Evolutionary conservation across 2,113 vertebrate genomes (phyloP).

Genomic region (Syngnathoides biaculeatus): DNA sequence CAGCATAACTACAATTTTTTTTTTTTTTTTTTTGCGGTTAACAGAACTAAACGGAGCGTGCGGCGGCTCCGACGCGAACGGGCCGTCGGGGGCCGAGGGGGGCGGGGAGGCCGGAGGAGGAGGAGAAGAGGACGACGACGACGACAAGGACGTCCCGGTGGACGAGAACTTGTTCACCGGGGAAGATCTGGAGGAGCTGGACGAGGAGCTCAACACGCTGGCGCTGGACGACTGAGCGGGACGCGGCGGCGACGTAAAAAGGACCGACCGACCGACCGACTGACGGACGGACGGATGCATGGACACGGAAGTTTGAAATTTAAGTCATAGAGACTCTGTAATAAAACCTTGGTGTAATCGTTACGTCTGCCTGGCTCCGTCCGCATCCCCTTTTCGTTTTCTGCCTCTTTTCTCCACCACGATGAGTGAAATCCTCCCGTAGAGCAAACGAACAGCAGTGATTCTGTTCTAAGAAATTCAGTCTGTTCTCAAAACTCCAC

Average conservation of each 20-base stretch:
- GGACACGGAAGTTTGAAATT: conserved; percentile 54
- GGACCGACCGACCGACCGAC: conserved; percentile 39
- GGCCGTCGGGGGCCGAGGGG: conserved; percentile 56
- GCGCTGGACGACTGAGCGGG: conserved; percentile 85
- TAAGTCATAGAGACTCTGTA: conserved; percentile 57
- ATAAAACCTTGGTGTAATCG: conserved; percentile 60
- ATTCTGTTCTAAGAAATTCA: conserved; percentile 40
- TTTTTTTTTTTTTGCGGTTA: background rate
- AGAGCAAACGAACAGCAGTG: conserved; percentile 12
- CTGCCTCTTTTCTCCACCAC: conserved; percentile 18
- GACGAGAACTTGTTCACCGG: conserved; percentile 98
- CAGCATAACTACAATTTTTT: too few species aligned
- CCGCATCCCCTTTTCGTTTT: background rate
- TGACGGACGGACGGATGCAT: conserved; percentile 51
- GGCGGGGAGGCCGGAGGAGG: conserved; percentile 68
- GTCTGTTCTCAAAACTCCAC: conserved; percentile 30
- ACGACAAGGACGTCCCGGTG: conserved; percentile 87
- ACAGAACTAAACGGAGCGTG: conserved; percentile 85
- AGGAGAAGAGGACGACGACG: conserved; percentile 72
- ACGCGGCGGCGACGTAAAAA: background rate
- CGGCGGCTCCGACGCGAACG: conserved; percentile 81
- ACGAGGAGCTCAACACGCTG: conserved; percentile 94
- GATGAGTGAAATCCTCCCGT: background rate
- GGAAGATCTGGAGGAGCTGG: conserved; percentile 95
- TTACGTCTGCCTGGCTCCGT: conserved; percentile 47